Evolutionary conservation across 2,888 invertebrate species (phyloP), one percentile per base, ranked within the genome.

Genomic region (Pyrrhia umbra): DNA sequence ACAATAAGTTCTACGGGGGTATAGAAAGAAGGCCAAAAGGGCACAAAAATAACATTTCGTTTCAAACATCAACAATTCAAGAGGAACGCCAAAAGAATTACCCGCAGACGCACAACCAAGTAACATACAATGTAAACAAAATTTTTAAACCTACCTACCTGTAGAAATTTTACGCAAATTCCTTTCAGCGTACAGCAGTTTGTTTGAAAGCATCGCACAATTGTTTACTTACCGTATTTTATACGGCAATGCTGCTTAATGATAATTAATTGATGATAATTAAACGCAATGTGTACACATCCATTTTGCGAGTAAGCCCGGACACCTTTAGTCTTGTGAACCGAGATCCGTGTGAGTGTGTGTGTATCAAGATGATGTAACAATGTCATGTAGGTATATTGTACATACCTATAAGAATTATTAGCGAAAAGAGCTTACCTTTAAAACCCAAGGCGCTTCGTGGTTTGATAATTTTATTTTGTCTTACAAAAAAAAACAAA

Each of bases 221-320:
- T 82, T 81, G 81, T 82, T 81, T 80, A 75, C 72, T 56, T 74
- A 54, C 81, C 61, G 37, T 71, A 61, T 82, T 81, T 81, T 75
- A 79, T 79, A 77, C 77, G 61, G 77, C 73, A 74, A 73, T 79
- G 70, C 67, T 61, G 79, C 73, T 78, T 77, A 82, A 81, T 82
- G 81, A 81, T 81, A 81, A 81, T 81, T 82, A 81, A 81, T 81
- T 79, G 81, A 80, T 70, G 73, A 81, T 79, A 81, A 81, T 81
- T 81, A 82, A 79, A 79, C 79, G 80, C 77, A 79, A 82, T 81
- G 80, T 81, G 74, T 81, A 81, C 83, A 79, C 78, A 82, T 81
- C 81, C 83, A 81, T 81, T 81, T 81, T 80, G 74, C 63, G 79
- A 74, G 82, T 81, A 81, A 81, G 72, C 80, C 70, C 77, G 75